phyloP scores from a whole-genome alignment of 2,888 invertebrate genomes.

The Caenorhabditis sinica region DNA sequence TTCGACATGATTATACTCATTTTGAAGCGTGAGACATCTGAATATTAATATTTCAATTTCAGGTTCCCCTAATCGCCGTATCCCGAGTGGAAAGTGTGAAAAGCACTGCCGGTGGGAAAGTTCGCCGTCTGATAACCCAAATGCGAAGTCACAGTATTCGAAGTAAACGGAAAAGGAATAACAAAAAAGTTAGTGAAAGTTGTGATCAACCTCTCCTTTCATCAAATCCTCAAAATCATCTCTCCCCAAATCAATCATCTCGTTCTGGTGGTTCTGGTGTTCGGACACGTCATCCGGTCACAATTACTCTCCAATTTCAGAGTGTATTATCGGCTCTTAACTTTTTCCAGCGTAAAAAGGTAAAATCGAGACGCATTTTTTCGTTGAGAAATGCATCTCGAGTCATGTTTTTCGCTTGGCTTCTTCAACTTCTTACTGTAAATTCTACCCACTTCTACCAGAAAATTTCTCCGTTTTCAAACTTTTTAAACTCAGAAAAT shows the following conservation, averaged over 20 bases:
- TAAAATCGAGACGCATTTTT: constrained; percentile 9
- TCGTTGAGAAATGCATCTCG: not conserved
- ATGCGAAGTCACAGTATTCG: constrained; percentile 69
- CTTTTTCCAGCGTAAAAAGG: constrained; percentile 67
- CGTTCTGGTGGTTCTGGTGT: constrained; percentile 20
- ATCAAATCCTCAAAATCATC: not conserved
- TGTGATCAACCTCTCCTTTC: not conserved
- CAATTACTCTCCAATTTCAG: constrained; percentile 64
- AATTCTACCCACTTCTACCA: constrained; percentile 48
- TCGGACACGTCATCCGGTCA: constrained; percentile 37
- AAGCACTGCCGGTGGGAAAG: constrained; percentile 66
- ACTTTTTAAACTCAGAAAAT: not conserved
- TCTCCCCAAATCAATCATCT: not conserved
- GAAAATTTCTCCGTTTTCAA: not conserved
- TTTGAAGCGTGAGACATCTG: too few species aligned
- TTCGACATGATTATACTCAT: not conserved
- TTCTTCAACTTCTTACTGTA: constrained; percentile 1
- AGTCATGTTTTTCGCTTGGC: constrained; percentile 12
- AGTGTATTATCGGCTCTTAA: constrained; percentile 62
- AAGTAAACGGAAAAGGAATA: constrained; percentile 63
- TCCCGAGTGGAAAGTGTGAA: constrained; percentile 72
- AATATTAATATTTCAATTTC: not conserved
- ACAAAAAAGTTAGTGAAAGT: constrained; percentile 66
- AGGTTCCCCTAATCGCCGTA: constrained; percentile 76
- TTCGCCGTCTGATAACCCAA: constrained; percentile 70